Base-by-base conservation (phyloP, 2,888 invertebrate genomes). In the Holacanthella duospinosa region DNA sequence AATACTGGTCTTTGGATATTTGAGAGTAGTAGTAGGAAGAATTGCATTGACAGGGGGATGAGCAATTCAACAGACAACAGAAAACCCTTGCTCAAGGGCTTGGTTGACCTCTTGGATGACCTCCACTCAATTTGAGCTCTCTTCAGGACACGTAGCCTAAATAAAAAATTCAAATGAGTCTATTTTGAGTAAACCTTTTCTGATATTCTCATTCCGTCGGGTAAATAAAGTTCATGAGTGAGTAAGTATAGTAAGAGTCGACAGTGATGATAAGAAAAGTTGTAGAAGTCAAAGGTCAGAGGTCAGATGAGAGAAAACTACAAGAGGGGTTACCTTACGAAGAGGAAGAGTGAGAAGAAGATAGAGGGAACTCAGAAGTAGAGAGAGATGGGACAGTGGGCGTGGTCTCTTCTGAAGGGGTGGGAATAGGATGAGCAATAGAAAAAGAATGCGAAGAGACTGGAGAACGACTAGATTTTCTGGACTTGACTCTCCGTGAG, bases 11-110 rank as follows among this genome's bases (percentile, higher is more conserved):
- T 16, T 12, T 36, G 36, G 16, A 36, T n/a, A n/a, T n/a, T 6
- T 36, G 16, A 16, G 36, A 36, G 36, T 6, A 36, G 16, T 36
- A 16, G 36, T 36, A 48, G 48, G 48, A 48, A 48, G 48, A 48
- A 48, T 48, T 48, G 48, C 48, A 48, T 48, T 48, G 48, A 48
- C 48, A 21, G 48, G 48, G 36, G 48, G n/a, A 48, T 48, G 48
- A 48, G 48, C 48, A 48, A 48, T 48, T 48, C 19, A 48, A 21
- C 16, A 9, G 48, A n/a, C 48, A 21, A n/a, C 21, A 4, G 19
- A 4, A 4, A 21, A 48, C 21, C 21, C n/a, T 48, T 48, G 48
- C 48, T 48, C 48, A 36, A 36, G 4, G n/a, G n/a, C n/a, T n/a
- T n/a, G n/a, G n/a, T n/a, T n/a, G n/a, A n/a, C n/a, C n/a, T n/a